A percentile compares a stretch with the other conserved stretches of the same genome.
phyloP scores from a whole-genome alignment of 2,797 vertebrate species.

The Vultur gryphus region DNA sequence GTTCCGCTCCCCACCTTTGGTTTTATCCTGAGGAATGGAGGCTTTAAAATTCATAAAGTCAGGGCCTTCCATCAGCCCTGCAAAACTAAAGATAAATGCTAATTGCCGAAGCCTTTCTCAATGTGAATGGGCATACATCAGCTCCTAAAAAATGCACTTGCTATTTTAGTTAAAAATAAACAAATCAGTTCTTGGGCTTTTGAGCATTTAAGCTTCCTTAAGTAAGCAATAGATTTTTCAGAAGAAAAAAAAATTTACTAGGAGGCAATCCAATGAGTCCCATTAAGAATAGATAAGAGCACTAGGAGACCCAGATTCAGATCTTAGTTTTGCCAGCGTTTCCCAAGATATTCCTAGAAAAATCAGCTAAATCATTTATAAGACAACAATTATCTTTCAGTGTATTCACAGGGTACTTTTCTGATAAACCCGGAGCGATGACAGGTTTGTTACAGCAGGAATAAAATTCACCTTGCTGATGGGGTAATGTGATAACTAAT shows the following conservation, averaged over 20 bases:
- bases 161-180: slow-evolving; percentile 36
- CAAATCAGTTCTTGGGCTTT: slow-evolving; percentile 4
- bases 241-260: not conserved
- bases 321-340: not conserved
- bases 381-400: not conserved
- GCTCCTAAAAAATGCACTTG: slow-evolving; percentile 5
- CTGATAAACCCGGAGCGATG: not conserved
- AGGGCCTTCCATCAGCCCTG: not conserved
- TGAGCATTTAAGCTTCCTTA: not conserved
- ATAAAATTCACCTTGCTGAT: not conserved
- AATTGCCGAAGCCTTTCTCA: not conserved
- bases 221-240: not conserved
- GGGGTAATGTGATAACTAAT: not conserved
- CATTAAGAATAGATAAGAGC: not conserved
- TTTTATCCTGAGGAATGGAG: not conserved
- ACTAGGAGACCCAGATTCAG: not conserved
- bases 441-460: not conserved
- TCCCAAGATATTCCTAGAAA: not conserved
- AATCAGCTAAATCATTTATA: not conserved
- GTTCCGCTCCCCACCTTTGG: not conserved
- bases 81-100: not conserved
- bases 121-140: not conserved
- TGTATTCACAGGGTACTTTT: not conserved
- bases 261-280: not conserved
- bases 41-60: not conserved